phyloP scores from a whole-genome alignment of 1,140 invertebrate genomes.

The Ceratosolen fusciceps region DNA sequence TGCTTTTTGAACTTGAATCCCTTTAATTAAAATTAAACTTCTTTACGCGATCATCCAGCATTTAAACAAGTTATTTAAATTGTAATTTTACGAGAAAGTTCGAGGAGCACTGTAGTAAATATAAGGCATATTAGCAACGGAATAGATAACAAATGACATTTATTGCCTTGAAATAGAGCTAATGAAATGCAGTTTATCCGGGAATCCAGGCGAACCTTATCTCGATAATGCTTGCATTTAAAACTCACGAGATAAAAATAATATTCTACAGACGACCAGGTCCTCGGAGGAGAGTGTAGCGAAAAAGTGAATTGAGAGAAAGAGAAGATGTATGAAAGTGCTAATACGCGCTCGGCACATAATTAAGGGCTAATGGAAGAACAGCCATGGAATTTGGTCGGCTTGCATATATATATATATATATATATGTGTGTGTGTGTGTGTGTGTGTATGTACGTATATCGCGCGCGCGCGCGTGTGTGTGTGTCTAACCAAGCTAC shows the following conservation, averaged over 20 bases:
- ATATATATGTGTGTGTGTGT: too few species aligned
- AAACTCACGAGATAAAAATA: neutral
- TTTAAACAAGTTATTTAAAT: too few species aligned
- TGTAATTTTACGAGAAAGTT: too few species aligned
- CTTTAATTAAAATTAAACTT: too few species aligned
- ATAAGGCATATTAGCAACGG: too few species aligned
- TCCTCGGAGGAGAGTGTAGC: neutral
- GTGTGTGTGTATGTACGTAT: too few species aligned
- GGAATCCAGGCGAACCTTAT: neutral
- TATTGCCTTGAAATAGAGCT: too few species aligned
- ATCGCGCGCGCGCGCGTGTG: too few species aligned
- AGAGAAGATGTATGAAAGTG: slow-evolving; percentile 20
- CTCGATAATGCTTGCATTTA: neutral
- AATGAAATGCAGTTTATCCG: neutral
- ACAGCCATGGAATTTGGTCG: neutral
- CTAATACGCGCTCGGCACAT: slow-evolving; percentile 41
- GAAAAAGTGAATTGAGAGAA: neutral
- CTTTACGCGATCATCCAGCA: too few species aligned
- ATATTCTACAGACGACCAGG: neutral
- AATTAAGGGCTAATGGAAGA: slow-evolving; percentile 39
- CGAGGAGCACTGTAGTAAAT: too few species aligned
- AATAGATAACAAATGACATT: too few species aligned
- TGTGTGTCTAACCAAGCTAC: slow-evolving; percentile 8
- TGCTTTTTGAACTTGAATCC: too few species aligned
- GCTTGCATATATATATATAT: neutral